phyloP scores from a whole-genome alignment of 2,888 invertebrate species.

The Philopedon plagiatum region DNA sequence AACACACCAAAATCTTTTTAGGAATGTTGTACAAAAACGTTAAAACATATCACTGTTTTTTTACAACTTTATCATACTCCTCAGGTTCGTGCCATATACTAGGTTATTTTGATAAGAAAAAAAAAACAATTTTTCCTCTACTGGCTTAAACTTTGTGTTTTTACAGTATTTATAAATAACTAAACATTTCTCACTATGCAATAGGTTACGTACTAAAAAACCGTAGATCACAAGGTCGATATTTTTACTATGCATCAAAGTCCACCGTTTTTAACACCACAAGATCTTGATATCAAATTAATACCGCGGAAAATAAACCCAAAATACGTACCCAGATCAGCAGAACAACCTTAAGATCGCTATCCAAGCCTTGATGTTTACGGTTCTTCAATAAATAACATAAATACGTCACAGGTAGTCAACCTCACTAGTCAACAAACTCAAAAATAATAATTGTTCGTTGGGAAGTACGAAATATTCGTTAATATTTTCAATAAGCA shows the following conservation, averaged over 20 bases:
- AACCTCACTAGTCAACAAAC: not conserved
- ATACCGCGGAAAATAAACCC: not conserved
- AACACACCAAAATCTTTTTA: too few relatives aligned
- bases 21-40: too few relatives aligned
- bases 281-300: conserved; percentile 5
- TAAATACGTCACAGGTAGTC: conserved; percentile 11
- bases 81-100: too few relatives aligned
- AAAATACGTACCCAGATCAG: conserved; percentile 10
- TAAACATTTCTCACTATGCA: not conserved
- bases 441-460: not conserved
- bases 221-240: not conserved
- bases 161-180: not conserved
- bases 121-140: too few relatives aligned
- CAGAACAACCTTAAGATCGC: conserved; percentile 5
- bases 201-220: not conserved
- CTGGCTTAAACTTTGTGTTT: not conserved
- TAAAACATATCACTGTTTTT: too few relatives aligned
- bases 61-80: too few relatives aligned
- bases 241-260: not conserved
- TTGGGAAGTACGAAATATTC: not conserved
- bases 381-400: conserved; percentile 15
- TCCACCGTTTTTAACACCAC: not conserved
- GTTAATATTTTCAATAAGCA: not conserved
- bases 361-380: conserved; percentile 10
- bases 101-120: too few relatives aligned